Base-by-base conservation (phyloP, 1,140 invertebrate species). In the Drosophila sp. region DNA sequence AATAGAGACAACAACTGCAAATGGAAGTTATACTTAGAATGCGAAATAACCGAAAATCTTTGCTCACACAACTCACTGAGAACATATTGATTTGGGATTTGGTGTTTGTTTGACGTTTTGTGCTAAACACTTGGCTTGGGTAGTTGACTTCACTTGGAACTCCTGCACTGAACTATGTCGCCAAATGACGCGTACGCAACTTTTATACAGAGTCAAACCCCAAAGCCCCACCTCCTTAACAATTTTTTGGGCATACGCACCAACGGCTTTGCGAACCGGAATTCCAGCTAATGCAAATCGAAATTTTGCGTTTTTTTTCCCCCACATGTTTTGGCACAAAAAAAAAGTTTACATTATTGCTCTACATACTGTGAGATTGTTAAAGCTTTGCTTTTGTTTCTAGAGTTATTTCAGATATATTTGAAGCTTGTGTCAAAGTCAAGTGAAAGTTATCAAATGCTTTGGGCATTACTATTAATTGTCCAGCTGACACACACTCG, bases 91-190 rank as follows among this genome's bases (percentile, higher is more conserved):
- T 30, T 78, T 79, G 47, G n/a, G 44, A 74, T 33, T 60, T 74
- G 50, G 29, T 35, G 17, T 66, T 41, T 76, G 35, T 35, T 17
- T 38, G 10, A 35, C 40, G 10, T 41, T 29, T 54, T 57, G 73
- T 54, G 63, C 23, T 17, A 0, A 17, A 17, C 17, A 17, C 17
- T 41, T 41, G 27, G 66, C 58, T 76, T 41, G 41, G 25, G n/a
- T 70, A 70, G 57, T 68, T 86, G 70, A 61, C 41, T 78, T 70
- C 80, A 62, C 62, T 82, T 90, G 70, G 30, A 78, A 70, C 86
- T 86, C 79, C 84, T 91, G 79, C 65, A 75, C 72, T 91, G 79
- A 76, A 91, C 90, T 91, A 91, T 89, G 90, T 78, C 76, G 78
- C 73, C 80, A 77, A 76, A 71, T 90, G 80, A 76, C 66, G 72